Base-by-base conservation (phyloP, 2,888 invertebrate species). In the Cataglyphis albicans region DNA sequence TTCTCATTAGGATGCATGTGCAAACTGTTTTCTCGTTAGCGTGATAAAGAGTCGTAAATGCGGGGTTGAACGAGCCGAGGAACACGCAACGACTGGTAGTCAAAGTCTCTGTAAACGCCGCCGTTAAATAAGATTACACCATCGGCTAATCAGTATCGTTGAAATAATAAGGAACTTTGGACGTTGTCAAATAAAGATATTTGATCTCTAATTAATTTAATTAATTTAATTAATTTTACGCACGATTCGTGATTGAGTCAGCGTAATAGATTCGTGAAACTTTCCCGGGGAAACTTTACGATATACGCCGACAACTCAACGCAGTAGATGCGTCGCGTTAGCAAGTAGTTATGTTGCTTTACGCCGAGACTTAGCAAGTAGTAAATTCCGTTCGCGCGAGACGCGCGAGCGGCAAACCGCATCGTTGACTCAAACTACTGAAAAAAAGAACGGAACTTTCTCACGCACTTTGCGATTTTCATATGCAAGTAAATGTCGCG, bases 81-180 rank as follows among this genome's bases (percentile, higher is more conserved):
- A 73, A 82, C 89, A 89, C 87, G 91, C 91, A 88, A 91, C 65
- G 85, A 86, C 87, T 83, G 86, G 84, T 87, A 90, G 86, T 88
- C 83, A 75, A 86, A 87, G 70, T 87, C 86, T 44, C 76, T 38
- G 59, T 52, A 73, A 84, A 83, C 64, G 21, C 73, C 61, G 64
- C 15, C 41, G n/a, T 44, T 21, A 18, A 80, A 80, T 59, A n/a
- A 68, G 55, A 35, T 78, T 68, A 68, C 78, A 3, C 52, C 29
- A 61, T 21, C 52, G 64, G 63, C 21, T 55, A 25, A 76, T 67
- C 32, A 18, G 68, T 6, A n/a, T 18, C 35, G 25, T 0, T 9
- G 29, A 55, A 70, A 68, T 61, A 80, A 80, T 80, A 80, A 80
- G 59, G 48, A 48, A 80, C 59, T 57, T 48, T 44, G 35, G 59